These are phyloP conservation scores for Malurus leucopterus DNA, from an alignment of 2,797 vertebrate genomes.

Conservation along the genomic window DNA sequence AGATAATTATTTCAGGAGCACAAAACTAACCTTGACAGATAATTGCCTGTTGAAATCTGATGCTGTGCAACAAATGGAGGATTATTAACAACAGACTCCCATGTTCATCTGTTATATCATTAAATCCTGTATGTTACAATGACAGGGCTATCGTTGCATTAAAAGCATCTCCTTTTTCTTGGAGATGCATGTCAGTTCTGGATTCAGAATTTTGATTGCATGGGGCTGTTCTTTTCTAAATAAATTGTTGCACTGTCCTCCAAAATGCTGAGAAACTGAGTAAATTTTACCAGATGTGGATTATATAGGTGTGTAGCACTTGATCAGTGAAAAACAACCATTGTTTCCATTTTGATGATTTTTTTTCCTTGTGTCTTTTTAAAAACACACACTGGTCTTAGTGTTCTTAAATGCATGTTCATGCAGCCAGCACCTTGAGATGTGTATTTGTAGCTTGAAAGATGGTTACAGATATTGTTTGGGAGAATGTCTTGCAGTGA, in stretches of 20 bases:
- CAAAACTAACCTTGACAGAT: constrained; percentile 20
- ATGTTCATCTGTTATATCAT: constrained; percentile 80
- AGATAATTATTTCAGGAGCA: constrained; percentile 34
- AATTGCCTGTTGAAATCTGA: constrained; percentile 80
- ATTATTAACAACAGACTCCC: constrained; percentile 86
- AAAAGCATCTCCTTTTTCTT: constrained; percentile 75
- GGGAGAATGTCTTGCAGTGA: neutral
- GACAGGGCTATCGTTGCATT: constrained; percentile 77
- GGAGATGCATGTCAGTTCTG: constrained; percentile 66
- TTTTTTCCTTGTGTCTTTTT: neutral
- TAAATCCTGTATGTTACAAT: constrained; percentile 78
- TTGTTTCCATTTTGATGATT: neutral
- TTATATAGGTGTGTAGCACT: neutral
- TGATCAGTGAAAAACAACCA: neutral
- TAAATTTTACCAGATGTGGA: neutral
- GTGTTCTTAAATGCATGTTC: neutral
- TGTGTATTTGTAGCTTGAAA: neutral
- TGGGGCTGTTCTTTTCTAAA: constrained; percentile 56
- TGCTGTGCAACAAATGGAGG: constrained; percentile 76
- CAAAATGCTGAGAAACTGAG: constrained; percentile 59
- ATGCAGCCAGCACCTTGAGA: neutral
- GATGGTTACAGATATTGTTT: neutral
- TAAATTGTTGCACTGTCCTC: constrained; percentile 66
- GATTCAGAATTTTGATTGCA: constrained; percentile 68
- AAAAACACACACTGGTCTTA: neutral